Evolutionary conservation across 2,113 vertebrate genomes (phyloP).

Genomic region (Campylorhamphus procurvoides): DNA sequence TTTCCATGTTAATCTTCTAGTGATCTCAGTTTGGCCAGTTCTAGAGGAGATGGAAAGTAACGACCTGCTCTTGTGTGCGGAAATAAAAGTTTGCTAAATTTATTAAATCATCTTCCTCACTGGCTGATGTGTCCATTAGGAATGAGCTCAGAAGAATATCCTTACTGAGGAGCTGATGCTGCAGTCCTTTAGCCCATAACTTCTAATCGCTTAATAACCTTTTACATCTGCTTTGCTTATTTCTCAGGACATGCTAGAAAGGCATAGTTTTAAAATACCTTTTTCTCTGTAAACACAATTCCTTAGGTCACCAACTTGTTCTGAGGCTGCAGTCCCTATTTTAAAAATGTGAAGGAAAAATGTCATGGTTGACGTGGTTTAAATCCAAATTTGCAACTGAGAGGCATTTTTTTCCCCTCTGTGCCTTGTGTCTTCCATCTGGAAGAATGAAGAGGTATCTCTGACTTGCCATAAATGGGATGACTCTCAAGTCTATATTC

Average conservation of each 20-base stretch:
- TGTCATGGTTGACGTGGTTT: background rate
- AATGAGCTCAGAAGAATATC: background rate
- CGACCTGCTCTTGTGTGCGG: background rate
- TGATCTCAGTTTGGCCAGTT: slow-evolving; percentile 1
- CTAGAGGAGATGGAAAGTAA: slow-evolving; percentile 6
- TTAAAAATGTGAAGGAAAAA: slow-evolving; percentile 1
- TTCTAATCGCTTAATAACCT: slow-evolving; percentile 24
- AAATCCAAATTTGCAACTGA: background rate
- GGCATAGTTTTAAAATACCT: background rate
- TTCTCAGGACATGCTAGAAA: background rate
- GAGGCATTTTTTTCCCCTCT: background rate
- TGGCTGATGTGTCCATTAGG: background rate
- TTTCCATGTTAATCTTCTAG: slow-evolving; percentile 48
- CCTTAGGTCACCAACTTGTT: background rate
- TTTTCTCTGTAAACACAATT: background rate
- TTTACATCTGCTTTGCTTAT: slow-evolving; percentile 10
- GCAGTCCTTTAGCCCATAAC: background rate
- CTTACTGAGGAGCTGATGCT: background rate
- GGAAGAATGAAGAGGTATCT: background rate
- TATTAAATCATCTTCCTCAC: background rate
- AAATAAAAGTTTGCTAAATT: slow-evolving; percentile 17
- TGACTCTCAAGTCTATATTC: background rate
- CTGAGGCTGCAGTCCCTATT: background rate
- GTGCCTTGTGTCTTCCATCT: background rate
- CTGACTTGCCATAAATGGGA: background rate